A percentile compares a stretch with the other conserved stretches of the same genome.
These are phyloP conservation scores for Pantherophis vulpinus DNA, from an alignment of 2,797 vertebrate genomes.

Conservation along the genomic window DNA sequence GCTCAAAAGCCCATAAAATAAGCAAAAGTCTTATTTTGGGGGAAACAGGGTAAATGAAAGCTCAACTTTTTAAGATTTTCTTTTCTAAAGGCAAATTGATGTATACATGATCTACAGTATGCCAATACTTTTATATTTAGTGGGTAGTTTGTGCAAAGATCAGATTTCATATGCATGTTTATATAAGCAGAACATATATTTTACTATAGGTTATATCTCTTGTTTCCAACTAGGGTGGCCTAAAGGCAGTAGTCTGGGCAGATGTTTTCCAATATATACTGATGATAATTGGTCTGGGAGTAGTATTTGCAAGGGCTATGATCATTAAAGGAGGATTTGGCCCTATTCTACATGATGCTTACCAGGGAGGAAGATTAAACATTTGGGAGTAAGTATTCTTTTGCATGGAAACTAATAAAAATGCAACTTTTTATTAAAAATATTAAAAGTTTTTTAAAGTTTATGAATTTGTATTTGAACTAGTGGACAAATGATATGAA, in stretches of 20 bases:
- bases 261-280: slow-evolving; percentile 92
- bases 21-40: no score
- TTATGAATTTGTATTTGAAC: not conserved
- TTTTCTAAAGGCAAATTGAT: not conserved
- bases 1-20: no score
- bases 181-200: not conserved
- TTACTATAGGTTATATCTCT: not conserved
- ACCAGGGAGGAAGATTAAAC: slow-evolving; percentile 85
- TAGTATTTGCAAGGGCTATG: slow-evolving; percentile 82
- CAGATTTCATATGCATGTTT: not conserved
- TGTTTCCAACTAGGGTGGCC: slow-evolving; percentile 82
- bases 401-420: not conserved
- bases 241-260: slow-evolving; percentile 97
- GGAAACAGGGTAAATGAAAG: not conserved
- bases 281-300: slow-evolving; percentile 87
- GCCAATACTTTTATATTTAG: not conserved
- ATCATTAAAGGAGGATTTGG: slow-evolving; percentile 80
- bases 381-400: slow-evolving; percentile 85
- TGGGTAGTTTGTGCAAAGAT: not conserved
- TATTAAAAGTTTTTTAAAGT: not conserved
- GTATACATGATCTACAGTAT: not conserved
- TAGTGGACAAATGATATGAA: not conserved
- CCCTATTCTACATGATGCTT: slow-evolving; percentile 80
- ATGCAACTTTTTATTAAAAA: not conserved
- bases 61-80: not conserved